Evolutionary conservation across 2,888 invertebrate genomes (phyloP).

Genomic region (Choreutis nemorana): DNA sequence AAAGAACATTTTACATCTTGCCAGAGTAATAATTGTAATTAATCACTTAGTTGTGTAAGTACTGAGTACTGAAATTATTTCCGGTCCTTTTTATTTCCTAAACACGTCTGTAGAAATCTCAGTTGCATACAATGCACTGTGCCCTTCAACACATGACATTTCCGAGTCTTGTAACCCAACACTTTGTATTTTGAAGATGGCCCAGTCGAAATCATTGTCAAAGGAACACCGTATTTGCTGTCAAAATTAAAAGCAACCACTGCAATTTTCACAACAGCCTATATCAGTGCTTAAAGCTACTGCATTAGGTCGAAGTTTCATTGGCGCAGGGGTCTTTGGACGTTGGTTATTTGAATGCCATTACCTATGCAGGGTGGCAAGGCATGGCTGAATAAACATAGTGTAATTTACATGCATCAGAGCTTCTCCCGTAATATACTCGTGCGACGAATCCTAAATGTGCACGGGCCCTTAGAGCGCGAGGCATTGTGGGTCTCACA

Average conservation of each 20-base stretch:
- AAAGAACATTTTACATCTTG: neutral
- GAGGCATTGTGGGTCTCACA: no score
- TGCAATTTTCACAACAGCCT: no score
- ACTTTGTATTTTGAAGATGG: slow-evolving; percentile 33
- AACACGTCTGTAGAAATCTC: no score
- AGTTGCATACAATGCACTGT: no score
- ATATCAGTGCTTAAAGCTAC: slow-evolving; percentile 15
- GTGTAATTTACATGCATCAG: slow-evolving; percentile 60
- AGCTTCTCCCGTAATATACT: slow-evolving; percentile 58
- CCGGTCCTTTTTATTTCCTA: no score
- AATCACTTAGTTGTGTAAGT: neutral
- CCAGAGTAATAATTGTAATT: neutral
- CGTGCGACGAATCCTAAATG: slow-evolving; percentile 54
- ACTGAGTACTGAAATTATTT: no score
- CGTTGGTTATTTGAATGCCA: slow-evolving; percentile 26
- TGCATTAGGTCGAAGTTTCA: slow-evolving; percentile 15
- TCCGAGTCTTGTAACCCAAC: slow-evolving; percentile 13
- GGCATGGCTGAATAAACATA: slow-evolving; percentile 59
- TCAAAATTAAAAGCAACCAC: slow-evolving; percentile 39
- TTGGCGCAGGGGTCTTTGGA: slow-evolving; percentile 12
- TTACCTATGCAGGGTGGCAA: slow-evolving; percentile 55
- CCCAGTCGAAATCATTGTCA: slow-evolving; percentile 52
- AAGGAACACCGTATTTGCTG: slow-evolving; percentile 38
- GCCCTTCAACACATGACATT: neutral
- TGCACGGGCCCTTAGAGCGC: slow-evolving; percentile 36